Conservation (phyloP, 2,888 invertebrate species). For the Griposia aprilina region DNA sequence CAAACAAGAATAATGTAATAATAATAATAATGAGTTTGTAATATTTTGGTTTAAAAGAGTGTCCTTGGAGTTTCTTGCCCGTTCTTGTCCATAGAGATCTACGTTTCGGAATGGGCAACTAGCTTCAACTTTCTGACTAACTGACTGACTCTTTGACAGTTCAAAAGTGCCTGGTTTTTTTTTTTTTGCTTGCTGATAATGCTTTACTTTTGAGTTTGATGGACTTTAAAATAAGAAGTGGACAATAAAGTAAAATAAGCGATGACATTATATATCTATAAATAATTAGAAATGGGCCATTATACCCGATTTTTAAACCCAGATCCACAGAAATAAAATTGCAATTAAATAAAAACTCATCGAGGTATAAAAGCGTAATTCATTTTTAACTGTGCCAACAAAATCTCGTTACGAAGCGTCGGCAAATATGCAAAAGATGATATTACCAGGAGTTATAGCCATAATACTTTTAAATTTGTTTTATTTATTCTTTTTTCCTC, state of each 20-base stretch:
- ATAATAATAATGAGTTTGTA: too few relatives aligned
- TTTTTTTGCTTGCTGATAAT: too few relatives aligned
- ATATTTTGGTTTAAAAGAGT: too few relatives aligned
- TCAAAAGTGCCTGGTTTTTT: too few relatives aligned
- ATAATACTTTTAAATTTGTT: slow-evolving; percentile 39
- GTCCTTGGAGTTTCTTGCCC: too few relatives aligned
- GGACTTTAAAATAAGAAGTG: neutral
- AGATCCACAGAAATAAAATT: neutral
- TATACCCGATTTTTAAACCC: neutral
- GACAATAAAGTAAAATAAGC: neutral
- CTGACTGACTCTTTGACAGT: too few relatives aligned
- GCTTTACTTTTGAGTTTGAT: too few relatives aligned
- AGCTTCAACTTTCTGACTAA: too few relatives aligned
- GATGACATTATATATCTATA: neutral
- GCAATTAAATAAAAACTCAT: slow-evolving; percentile 18
- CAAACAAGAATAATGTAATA: too few relatives aligned
- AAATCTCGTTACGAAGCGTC: slow-evolving; percentile 32
- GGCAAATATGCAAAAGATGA: slow-evolving; percentile 51
- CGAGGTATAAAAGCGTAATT: slow-evolving; percentile 7
- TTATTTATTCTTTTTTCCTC: slow-evolving; percentile 25
- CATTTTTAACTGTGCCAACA: slow-evolving; percentile 30
- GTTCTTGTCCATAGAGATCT: too few relatives aligned
- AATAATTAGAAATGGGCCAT: neutral
- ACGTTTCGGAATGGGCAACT: too few relatives aligned
- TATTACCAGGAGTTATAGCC: slow-evolving; percentile 32